Evolutionary conservation across 2,888 invertebrate genomes (phyloP).

Genomic region (Didymodactylos carnosus): DNA sequence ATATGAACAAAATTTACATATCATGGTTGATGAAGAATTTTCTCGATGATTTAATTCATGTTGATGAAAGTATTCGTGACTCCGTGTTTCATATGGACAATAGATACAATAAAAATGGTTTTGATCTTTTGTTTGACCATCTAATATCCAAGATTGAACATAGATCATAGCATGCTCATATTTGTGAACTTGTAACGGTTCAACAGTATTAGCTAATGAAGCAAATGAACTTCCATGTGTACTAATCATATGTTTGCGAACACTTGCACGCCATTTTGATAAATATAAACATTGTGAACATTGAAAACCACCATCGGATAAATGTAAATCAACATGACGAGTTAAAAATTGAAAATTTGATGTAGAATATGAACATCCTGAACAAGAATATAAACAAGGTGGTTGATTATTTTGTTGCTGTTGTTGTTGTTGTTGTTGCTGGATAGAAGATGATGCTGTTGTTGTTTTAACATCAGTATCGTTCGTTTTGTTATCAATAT

Average conservation of each 20-base stretch:
- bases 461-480: too few species aligned
- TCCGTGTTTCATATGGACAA: not conserved
- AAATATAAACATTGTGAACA: not conserved
- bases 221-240: not conserved
- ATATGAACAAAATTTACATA: not conserved
- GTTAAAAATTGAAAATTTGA: not conserved
- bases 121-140: not conserved
- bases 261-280: not conserved
- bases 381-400: not conserved
- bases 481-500: conserved; percentile 1
- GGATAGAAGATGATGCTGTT: not conserved
- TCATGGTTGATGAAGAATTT: too few species aligned
- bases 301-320: not conserved
- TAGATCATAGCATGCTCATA: not conserved
- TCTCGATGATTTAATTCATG: not conserved
- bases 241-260: not conserved
- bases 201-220: not conserved
- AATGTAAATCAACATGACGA: not conserved
- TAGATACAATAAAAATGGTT: not conserved
- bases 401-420: not conserved
- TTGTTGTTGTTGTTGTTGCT: not conserved
- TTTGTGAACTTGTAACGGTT: not conserved
- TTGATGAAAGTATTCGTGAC: not conserved
- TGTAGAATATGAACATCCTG: not conserved
- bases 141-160: not conserved